phyloP scores from a whole-genome alignment of 2,888 invertebrate genomes.

The Papilio protenor region DNA sequence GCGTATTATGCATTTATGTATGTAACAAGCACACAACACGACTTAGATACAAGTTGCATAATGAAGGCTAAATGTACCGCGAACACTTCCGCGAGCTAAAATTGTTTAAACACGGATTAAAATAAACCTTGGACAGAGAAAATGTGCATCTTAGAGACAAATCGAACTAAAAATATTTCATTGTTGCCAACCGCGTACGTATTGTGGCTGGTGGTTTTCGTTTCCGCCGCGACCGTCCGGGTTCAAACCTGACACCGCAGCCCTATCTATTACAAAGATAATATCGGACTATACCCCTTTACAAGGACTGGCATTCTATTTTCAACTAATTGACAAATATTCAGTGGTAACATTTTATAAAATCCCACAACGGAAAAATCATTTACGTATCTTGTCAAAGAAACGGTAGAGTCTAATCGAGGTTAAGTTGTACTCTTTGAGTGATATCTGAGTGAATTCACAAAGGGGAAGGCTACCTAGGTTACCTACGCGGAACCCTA shows the following conservation, averaged over 20 bases:
- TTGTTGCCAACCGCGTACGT: background rate
- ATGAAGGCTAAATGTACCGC: background rate
- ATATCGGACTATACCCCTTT: background rate
- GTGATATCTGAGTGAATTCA: too few species aligned
- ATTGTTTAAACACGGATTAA: slow-evolving; percentile 15
- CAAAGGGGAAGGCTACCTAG: too few species aligned
- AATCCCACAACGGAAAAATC: too few species aligned
- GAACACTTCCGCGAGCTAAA: slow-evolving; percentile 20
- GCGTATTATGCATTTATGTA: background rate
- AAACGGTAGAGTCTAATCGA: too few species aligned
- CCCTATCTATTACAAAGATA: slow-evolving; percentile 27
- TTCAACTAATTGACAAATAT: too few species aligned
- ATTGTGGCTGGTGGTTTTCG: slow-evolving; percentile 9
- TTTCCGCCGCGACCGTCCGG: slow-evolving; percentile 15
- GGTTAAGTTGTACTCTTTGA: too few species aligned
- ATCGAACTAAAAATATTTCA: background rate
- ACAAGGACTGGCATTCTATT: background rate
- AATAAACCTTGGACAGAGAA: slow-evolving; percentile 5
- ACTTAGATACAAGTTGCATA: slow-evolving; percentile 20
- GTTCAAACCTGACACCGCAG: slow-evolving; percentile 20
- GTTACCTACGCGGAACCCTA: too few species aligned
- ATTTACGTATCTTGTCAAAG: too few species aligned
- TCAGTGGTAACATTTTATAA: too few species aligned
- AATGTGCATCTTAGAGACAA: background rate
- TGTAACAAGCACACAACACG: background rate